These are phyloP conservation scores for Osmerus mordax DNA, from an alignment of 2,113 vertebrate species.

Conservation along the genomic window DNA sequence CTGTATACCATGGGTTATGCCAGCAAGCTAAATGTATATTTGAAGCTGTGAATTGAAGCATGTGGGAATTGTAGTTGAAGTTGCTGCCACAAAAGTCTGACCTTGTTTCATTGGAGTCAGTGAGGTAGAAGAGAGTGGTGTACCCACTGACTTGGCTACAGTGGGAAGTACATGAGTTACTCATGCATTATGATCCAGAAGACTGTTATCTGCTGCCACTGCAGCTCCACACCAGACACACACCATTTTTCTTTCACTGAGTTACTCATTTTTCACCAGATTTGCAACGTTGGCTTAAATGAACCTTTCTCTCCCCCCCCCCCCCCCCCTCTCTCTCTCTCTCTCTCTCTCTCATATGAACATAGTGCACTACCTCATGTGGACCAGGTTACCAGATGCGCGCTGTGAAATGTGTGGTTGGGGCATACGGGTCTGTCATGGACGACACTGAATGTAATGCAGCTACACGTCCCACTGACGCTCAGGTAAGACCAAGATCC, in stretches of 20 bases:
- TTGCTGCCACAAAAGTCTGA: slow-evolving; percentile 71
- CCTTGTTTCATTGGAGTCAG: slow-evolving; percentile 72
- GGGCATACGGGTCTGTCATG: slow-evolving; percentile 83
- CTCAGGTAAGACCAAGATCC: slow-evolving; percentile 77
- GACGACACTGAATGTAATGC: slow-evolving; percentile 92
- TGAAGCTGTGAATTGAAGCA: slow-evolving; percentile 76
- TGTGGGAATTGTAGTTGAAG: slow-evolving; percentile 65
- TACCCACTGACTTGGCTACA: slow-evolving; percentile 44
- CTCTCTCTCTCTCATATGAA: background rate
- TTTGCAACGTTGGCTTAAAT: slow-evolving; percentile 24
- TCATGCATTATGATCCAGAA: slow-evolving; percentile 27
- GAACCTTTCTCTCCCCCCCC: slow-evolving; percentile 26
- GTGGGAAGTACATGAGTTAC: slow-evolving; percentile 41
- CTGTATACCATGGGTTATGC: slow-evolving; percentile 22
- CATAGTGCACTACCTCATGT: slow-evolving; percentile 90
- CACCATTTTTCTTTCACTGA: background rate
- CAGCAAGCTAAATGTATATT: slow-evolving; percentile 67
- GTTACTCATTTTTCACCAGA: slow-evolving; percentile 7
- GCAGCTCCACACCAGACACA: background rate
- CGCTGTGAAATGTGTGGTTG: slow-evolving; percentile 90
- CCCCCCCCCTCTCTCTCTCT: slow-evolving; percentile 25
- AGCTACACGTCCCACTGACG: slow-evolving; percentile 86
- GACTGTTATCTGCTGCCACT: slow-evolving; percentile 20
- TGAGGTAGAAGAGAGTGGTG: slow-evolving; percentile 66
- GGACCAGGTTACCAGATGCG: slow-evolving; percentile 94